phyloP scores from a whole-genome alignment of 1,140 invertebrate species.

The Drosophila neocordata region DNA sequence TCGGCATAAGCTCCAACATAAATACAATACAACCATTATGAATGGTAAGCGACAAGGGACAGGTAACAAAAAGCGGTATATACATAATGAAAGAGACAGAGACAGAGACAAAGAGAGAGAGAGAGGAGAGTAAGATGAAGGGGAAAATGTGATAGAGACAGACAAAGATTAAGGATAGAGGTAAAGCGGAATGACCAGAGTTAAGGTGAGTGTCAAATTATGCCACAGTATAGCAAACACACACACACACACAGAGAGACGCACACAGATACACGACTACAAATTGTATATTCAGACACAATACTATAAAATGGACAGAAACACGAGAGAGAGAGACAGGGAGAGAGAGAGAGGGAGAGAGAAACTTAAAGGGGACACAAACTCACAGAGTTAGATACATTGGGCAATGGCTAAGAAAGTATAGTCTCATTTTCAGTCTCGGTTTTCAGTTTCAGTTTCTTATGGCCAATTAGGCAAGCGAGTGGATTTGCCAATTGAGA shows the following conservation, averaged over 20 bases:
- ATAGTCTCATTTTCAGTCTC: too few relatives aligned
- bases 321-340: not conserved
- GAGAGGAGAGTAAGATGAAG: not conserved
- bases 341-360: not conserved
- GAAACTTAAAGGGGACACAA: not conserved
- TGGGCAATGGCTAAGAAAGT: too few relatives aligned
- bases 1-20: conserved; percentile 2
- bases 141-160: not conserved
- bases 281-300: conserved; percentile 9
- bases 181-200: not conserved
- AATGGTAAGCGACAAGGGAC: not conserved
- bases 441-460: conserved; percentile 10
- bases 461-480: conserved; percentile 25
- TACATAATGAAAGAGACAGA: conserved; percentile 5
- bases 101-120: not conserved
- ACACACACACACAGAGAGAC: not conserved
- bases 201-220: conserved; percentile 7
- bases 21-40: conserved; percentile 13
- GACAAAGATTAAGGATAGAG: not conserved
- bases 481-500: conserved; percentile 3
- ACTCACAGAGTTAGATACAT: too few relatives aligned
- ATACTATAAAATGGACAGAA: not conserved
- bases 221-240: conserved; percentile 2
- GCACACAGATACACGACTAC: not conserved
- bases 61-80: not conserved